phyloP scores from a whole-genome alignment of 1,140 invertebrate genomes.

The Antheraea mylitta region DNA sequence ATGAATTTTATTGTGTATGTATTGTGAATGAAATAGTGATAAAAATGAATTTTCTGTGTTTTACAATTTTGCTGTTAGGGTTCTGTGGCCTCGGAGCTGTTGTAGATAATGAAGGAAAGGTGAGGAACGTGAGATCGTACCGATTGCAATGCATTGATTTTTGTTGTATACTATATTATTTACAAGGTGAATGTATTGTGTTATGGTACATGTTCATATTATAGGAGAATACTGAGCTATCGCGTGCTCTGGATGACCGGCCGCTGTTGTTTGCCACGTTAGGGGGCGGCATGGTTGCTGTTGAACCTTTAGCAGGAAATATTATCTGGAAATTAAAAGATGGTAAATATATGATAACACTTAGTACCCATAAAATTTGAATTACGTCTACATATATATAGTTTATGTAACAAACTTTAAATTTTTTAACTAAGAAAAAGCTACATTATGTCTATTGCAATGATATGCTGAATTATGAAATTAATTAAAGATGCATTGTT shows the following conservation, averaged over 20 bases:
- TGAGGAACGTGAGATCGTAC: slow-evolving; percentile 38
- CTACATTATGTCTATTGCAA: too few relatives aligned
- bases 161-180: slow-evolving; percentile 25
- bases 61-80: slow-evolving; percentile 50
- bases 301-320: slow-evolving; percentile 90
- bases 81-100: slow-evolving; percentile 44
- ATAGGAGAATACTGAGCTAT: slow-evolving; percentile 83
- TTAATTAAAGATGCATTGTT: background rate
- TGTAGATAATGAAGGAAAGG: slow-evolving; percentile 60
- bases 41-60: slow-evolving; percentile 51
- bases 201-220: slow-evolving; percentile 37
- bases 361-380: background rate
- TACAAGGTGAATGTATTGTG: slow-evolving; percentile 35
- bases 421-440: too few relatives aligned
- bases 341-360: slow-evolving; percentile 79
- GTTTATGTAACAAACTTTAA: too few relatives aligned
- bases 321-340: slow-evolving; percentile 94
- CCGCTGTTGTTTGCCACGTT: slow-evolving; percentile 93
- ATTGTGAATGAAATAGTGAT: slow-evolving; percentile 15
- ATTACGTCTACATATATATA: background rate
- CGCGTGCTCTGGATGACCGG: slow-evolving; percentile 83
- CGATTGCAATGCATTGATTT: slow-evolving; percentile 35
- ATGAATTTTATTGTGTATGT: slow-evolving; percentile 31
- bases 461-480: background rate
- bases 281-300: slow-evolving; percentile 92